Evolutionary conservation across 2,113 vertebrate species (phyloP).

Genomic region (Panthera leo): DNA sequence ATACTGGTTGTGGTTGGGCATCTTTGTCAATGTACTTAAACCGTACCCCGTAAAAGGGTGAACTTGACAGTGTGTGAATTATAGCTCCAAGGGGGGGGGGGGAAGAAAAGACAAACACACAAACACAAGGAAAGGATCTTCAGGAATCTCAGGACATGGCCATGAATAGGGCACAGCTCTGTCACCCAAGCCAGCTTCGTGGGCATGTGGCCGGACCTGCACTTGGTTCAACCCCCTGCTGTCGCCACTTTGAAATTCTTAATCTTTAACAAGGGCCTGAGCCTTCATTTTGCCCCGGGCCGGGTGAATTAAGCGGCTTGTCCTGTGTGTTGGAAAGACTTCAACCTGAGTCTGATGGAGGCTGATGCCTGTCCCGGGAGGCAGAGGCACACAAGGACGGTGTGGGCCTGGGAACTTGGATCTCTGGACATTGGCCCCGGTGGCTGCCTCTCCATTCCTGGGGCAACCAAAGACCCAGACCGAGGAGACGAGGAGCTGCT

Average conservation of each 20-base stretch:
- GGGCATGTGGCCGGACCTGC: rapidly evolving
- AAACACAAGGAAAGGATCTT: background rate
- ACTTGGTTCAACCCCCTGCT: background rate
- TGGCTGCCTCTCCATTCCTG: background rate
- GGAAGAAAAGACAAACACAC: background rate
- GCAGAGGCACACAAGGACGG: background rate
- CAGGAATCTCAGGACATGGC: background rate
- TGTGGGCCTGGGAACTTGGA: background rate
- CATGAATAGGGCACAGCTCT: background rate
- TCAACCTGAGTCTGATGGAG: background rate
- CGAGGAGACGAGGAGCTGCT: background rate
- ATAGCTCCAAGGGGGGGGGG: background rate
- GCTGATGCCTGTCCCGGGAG: background rate
- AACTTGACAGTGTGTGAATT: background rate
- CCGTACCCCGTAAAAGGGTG: background rate
- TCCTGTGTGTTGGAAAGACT: background rate
- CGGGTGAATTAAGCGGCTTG: background rate
- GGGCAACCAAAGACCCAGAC: background rate
- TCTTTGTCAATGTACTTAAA: background rate
- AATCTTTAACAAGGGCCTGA: background rate
- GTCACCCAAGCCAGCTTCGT: background rate
- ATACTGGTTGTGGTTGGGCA: background rate
- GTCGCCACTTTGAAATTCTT: background rate
- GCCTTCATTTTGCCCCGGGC: background rate
- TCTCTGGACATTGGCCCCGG: background rate